Conservation (phyloP, 1,140 invertebrate genomes). For the Drosophila setifemur region DNA sequence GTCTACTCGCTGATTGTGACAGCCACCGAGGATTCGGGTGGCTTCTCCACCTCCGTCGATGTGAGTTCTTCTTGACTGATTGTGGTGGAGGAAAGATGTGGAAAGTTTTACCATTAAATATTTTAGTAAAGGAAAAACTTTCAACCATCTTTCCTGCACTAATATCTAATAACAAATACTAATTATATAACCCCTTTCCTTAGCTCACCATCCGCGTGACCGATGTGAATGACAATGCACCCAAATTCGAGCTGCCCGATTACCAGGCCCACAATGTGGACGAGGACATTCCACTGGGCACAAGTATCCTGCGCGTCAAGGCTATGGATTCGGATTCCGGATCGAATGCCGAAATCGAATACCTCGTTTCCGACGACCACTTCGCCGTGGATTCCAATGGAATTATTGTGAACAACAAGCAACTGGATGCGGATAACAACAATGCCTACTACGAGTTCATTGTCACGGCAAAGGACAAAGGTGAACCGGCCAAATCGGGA, state of each 20-base stretch:
- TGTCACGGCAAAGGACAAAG: conserved; percentile 96
- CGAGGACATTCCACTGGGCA: conserved; percentile 95
- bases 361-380: conserved; percentile 94
- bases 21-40: conserved; percentile 97
- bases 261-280: conserved; percentile 97
- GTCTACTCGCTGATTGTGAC: conserved; percentile 96
- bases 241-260: conserved; percentile 96
- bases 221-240: conserved; percentile 97
- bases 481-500: conserved; percentile 94
- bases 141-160: background rate
- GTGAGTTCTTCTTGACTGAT: conserved; percentile 83
- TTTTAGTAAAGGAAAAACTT: background rate
- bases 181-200: background rate
- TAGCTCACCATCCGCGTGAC: conserved; percentile 94
- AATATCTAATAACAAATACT: background rate
- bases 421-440: conserved; percentile 96
- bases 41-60: conserved; percentile 97
- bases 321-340: conserved; percentile 96
- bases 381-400: conserved; percentile 96
- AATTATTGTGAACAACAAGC: conserved; percentile 95
- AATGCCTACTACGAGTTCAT: conserved; percentile 98
- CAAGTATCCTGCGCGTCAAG: conserved; percentile 95
- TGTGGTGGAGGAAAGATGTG: background rate
- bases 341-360: conserved; percentile 96
- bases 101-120: background rate